Base-by-base conservation (phyloP, 2,888 invertebrate genomes). In the Agrilus cyanescens region DNA sequence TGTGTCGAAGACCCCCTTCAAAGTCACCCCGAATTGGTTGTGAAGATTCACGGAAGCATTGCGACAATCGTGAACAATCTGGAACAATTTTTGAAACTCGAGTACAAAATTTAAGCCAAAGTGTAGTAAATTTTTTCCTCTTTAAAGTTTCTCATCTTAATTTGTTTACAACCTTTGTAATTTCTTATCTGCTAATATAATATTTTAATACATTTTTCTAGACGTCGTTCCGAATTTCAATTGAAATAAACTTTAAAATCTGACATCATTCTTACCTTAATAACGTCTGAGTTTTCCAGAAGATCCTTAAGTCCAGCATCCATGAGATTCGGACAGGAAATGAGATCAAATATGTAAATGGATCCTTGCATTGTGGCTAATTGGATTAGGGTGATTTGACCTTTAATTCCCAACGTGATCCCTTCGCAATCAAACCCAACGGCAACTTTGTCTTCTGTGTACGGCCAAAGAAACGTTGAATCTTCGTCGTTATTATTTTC, bases 351-450 rank as follows among this genome's bases (percentile, higher is more conserved):
- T 53, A 93, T 78, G 62, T 82, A 93, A 4, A 87, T 82, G 62
- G 82, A 84, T 32, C 90, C 89, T 41, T 78, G 75, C 58, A 80
- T 75, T 2, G 88, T 86, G 12, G 87, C 90, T 53, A 89, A 78
- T 63, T 88, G 87, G 61, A 93, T 77, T 38, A 94, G 68, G 2
- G 93, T 91, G 46, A 94, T 71, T 54, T 87, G 85, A 13, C 93
- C 93, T 62, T 88, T 89, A 2, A 82, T 71, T 15, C 94, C 94
- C 46, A 94, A 72, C 67, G 91, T 93, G 41, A 94, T 86, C 12
- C 94, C 91, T 69, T 95, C 94, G 56, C 90, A 90, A 62, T 94
- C 94, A 57, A 94, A 78, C 0, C 89, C 87, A 15, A 94, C 74
- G 45, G 82, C 78, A 41, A 76, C 75, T 55, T 68, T 68, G 18